phyloP scores from a whole-genome alignment of 2,113 vertebrate species.

The Paraplagusia blochii region DNA sequence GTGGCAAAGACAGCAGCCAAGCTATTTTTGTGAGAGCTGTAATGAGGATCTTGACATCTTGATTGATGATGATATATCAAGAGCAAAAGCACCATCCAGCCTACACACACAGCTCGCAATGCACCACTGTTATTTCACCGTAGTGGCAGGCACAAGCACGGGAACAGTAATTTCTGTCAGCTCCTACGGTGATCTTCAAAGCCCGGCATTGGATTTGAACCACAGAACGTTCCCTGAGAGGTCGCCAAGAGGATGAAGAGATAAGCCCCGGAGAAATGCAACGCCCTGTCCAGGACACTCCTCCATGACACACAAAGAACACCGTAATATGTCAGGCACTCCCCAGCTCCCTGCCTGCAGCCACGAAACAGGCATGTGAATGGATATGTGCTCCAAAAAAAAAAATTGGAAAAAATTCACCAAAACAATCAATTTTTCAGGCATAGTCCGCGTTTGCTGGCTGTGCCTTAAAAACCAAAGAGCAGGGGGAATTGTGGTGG shows the following conservation, averaged over 20 bases:
- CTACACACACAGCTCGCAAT: slow-evolving; percentile 14
- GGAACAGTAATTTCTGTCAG: slow-evolving; percentile 44
- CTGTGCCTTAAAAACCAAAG: neutral
- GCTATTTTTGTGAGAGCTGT: slow-evolving; percentile 54
- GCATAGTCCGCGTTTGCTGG: neutral
- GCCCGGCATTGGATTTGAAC: slow-evolving; percentile 45
- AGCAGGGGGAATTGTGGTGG: no score
- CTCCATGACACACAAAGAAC: slow-evolving; percentile 29
- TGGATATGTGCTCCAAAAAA: neutral
- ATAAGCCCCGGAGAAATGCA: slow-evolving; percentile 58
- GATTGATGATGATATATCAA: slow-evolving; percentile 40
- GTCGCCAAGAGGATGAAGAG: slow-evolving; percentile 57
- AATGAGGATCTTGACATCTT: slow-evolving; percentile 53
- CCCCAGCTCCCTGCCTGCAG: slow-evolving; percentile 25
- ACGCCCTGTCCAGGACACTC: slow-evolving; percentile 45
- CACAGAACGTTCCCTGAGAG: slow-evolving; percentile 44
- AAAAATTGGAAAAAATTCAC: slow-evolving; percentile 19
- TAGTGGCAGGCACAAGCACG: slow-evolving; percentile 22
- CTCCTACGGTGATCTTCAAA: slow-evolving; percentile 49
- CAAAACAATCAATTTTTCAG: slow-evolving; percentile 11
- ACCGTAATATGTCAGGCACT: slow-evolving; percentile 34
- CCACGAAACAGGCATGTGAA: slow-evolving; percentile 6
- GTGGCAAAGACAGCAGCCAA: slow-evolving; percentile 15
- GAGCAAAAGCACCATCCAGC: slow-evolving; percentile 8
- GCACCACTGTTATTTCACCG: slow-evolving; percentile 17